phyloP scores from a whole-genome alignment of 2,797 vertebrate species.

The Centroberyx gerrardi region DNA sequence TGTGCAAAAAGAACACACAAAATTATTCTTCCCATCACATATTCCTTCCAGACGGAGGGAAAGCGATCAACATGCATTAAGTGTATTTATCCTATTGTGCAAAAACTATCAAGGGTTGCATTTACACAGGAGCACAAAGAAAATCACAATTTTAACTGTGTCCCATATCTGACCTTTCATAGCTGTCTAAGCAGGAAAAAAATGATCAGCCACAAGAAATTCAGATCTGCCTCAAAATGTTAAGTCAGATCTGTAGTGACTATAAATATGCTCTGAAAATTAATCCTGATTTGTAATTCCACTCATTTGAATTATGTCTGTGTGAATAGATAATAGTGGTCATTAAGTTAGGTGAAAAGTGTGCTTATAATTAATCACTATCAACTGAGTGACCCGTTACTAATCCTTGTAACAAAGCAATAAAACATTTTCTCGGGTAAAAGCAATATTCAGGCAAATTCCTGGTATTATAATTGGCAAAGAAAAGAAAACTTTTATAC shows the following conservation, averaged over 20 bases:
- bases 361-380: slow-evolving; percentile 25
- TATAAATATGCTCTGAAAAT: no score
- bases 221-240: no score
- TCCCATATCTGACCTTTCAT: not conserved
- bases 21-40: slow-evolving; percentile 4
- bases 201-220: no score
- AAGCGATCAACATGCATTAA: slow-evolving; percentile 42
- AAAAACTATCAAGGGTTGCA: not conserved
- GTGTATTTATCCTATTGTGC: not conserved
- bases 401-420: slow-evolving; percentile 4
- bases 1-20: slow-evolving; percentile 43
- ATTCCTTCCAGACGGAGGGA: slow-evolving; percentile 15
- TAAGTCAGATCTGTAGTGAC: no score
- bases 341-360: slow-evolving; percentile 19
- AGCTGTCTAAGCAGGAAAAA: not conserved
- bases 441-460: slow-evolving; percentile 20
- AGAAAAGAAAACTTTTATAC: not conserved
- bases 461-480: slow-evolving; percentile 29
- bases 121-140: slow-evolving; percentile 20
- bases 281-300: not conserved
- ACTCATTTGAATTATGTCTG: not conserved
- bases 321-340: slow-evolving; percentile 37
- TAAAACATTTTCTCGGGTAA: slow-evolving; percentile 20
- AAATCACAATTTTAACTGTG: not conserved
- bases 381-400: slow-evolving; percentile 1